phyloP scores from a whole-genome alignment of 2,113 vertebrate species.

The Cranoglanis bouderius region DNA sequence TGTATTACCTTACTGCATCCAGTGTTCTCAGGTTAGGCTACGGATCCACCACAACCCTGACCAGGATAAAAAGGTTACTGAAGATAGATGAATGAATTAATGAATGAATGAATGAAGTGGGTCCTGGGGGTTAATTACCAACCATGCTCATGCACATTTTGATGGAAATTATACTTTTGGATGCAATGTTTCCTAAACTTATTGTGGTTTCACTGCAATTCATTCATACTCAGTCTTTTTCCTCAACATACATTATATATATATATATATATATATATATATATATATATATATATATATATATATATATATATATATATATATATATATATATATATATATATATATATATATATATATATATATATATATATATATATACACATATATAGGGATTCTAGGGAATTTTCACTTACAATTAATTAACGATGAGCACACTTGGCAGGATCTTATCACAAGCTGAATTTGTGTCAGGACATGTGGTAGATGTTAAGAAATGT shows the following conservation, averaged over 20 bases:
- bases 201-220: not conserved
- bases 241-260: not conserved
- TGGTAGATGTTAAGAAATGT: slow-evolving; percentile 25
- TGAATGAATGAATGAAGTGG: not conserved
- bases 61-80: not conserved
- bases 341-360: no score
- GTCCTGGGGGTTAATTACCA: not conserved
- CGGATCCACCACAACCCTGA: not conserved
- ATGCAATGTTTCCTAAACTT: not conserved
- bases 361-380: no score
- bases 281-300: no score
- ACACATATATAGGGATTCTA: no score
- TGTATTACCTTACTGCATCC: not conserved
- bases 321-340: no score
- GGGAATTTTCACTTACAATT: not conserved
- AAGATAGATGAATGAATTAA: not conserved
- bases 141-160: no score
- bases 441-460: not conserved
- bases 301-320: no score
- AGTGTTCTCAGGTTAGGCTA: not conserved
- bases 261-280: no score
- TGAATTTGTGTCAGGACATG: not conserved
- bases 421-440: not conserved
- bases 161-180: not conserved
- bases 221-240: not conserved